A percentile compares a stretch with the other conserved stretches of the same genome.
Evolutionary conservation across 2,888 invertebrate genomes (phyloP).

Genomic region (Aspidapion aeneum): DNA sequence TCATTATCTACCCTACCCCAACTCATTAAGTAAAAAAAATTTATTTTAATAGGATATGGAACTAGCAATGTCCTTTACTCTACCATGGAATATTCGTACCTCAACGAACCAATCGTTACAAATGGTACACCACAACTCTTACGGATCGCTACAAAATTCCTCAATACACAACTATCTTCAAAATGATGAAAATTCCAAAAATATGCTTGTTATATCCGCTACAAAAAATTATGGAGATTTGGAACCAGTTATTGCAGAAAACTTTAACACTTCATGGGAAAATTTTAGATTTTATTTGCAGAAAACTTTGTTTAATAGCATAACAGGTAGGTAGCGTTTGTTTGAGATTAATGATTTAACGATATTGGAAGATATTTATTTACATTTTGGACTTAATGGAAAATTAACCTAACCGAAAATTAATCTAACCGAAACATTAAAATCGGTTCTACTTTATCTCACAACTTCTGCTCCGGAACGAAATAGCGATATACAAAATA

Average conservation of each 20-base stretch:
- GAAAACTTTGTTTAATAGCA: constrained; percentile 38
- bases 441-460: no score
- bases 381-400: no score
- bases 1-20: no score
- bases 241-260: constrained; percentile 48
- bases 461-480: no score
- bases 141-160: constrained; percentile 47
- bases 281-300: constrained; percentile 53
- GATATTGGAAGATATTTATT: no score
- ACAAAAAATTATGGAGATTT: constrained; percentile 27
- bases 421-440: no score
- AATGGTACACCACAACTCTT: constrained; percentile 54
- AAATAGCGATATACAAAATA: no score
- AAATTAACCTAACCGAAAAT: no score
- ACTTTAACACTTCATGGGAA: constrained; percentile 57
- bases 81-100: constrained; percentile 51
- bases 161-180: constrained; percentile 19
- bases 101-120: constrained; percentile 35
- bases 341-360: no score
- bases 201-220: constrained; percentile 32
- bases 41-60: neutral
- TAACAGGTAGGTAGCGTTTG: constrained; percentile 27
- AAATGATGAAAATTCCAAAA: constrained; percentile 5
- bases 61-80: constrained; percentile 50
- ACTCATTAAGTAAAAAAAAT: neutral